Conservation (phyloP, 2,113 vertebrate genomes). For the Ahaetulla prasina region DNA sequence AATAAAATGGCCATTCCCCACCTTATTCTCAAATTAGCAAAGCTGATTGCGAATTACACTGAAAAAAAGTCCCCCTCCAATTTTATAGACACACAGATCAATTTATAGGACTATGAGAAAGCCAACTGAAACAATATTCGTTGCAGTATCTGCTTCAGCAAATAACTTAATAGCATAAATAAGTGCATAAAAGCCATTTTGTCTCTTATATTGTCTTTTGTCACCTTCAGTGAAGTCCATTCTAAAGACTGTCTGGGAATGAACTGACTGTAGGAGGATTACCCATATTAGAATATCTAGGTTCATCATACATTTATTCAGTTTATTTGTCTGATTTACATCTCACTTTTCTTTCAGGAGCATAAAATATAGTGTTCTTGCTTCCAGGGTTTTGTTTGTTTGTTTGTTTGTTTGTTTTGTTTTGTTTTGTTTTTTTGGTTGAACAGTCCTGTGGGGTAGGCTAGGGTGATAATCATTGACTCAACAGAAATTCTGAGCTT, state of each 20-base stretch:
- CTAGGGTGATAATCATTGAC: neutral
- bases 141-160: neutral
- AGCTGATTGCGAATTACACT: neutral
- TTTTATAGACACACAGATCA: constrained; percentile 15
- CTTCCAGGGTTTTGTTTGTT: neutral
- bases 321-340: neutral
- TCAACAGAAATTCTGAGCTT: neutral
- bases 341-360: neutral
- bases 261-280: neutral
- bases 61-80: neutral
- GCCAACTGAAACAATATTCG: constrained; percentile 7
- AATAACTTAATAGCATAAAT: neutral
- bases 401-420: too few species aligned
- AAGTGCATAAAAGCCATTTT: neutral
- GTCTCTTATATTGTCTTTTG: neutral
- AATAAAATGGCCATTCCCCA: neutral
- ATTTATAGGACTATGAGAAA: constrained; percentile 6
- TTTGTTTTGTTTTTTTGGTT: neutral
- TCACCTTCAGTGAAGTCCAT: neutral
- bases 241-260: neutral
- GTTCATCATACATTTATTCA: neutral
- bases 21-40: neutral
- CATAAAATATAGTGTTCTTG: neutral
- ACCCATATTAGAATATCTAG: neutral
- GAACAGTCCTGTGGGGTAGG: neutral